Evolutionary conservation across 1,140 invertebrate genomes (phyloP).

Genomic region (Drosophila novamexicana): DNA sequence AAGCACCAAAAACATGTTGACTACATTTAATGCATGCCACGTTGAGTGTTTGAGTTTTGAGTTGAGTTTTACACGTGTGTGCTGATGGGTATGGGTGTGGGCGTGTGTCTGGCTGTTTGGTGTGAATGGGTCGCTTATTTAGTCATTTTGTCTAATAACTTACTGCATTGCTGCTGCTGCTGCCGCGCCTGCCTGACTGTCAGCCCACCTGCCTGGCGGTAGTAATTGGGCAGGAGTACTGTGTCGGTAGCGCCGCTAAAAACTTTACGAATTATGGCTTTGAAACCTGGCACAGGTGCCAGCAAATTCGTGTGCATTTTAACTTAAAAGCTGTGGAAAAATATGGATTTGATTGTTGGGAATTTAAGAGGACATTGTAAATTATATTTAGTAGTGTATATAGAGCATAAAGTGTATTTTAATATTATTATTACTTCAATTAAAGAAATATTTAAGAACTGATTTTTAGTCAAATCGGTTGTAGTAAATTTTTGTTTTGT

Average conservation of each 20-base stretch:
- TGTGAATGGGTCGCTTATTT: constrained; percentile 28
- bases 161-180: constrained; percentile 23
- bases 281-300: constrained; percentile 15
- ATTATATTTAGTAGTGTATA: background rate
- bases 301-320: background rate
- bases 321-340: background rate
- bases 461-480: too few species aligned
- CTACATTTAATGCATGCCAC: constrained; percentile 61
- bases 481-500: too few species aligned
- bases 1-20: constrained; percentile 68
- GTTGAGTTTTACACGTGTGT: background rate
- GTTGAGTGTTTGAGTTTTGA: constrained; percentile 12
- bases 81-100: background rate
- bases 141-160: constrained; percentile 48
- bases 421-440: too few species aligned
- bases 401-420: too few species aligned
- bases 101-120: background rate
- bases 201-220: constrained; percentile 10
- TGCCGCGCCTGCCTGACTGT: constrained; percentile 4
- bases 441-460: too few species aligned
- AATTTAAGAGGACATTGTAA: background rate
- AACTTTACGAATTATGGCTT: constrained; percentile 30
- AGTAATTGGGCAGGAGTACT: constrained; percentile 48
- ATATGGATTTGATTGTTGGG: background rate
- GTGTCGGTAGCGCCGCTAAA: constrained; percentile 2